Percentiles rank a stretch among this genome's conserved stretches.
phyloP scores from a whole-genome alignment of 2,888 invertebrate species.

The Cataglyphis livida region DNA sequence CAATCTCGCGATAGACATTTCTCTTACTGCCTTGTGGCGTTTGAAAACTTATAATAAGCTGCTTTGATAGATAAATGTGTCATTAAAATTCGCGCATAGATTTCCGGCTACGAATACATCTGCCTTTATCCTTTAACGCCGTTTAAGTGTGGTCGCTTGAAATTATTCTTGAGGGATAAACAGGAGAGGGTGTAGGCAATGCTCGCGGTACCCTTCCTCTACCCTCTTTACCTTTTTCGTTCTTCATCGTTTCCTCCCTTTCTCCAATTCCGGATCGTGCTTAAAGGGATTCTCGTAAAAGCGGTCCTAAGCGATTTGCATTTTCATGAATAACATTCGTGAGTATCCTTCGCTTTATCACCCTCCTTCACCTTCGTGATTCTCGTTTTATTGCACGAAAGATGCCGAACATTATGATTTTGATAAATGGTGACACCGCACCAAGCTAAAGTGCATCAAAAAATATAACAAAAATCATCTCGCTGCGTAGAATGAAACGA shows the following conservation, averaged over 20 bases:
- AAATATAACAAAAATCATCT: too few relatives aligned
- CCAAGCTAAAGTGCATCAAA: neutral
- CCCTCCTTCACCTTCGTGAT: conserved; percentile 14
- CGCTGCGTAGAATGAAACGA: neutral
- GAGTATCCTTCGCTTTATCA: conserved; percentile 26
- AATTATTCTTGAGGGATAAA: conserved; percentile 67
- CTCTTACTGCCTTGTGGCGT: neutral
- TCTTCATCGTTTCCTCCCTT: neutral
- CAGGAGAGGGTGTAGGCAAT: conserved; percentile 11
- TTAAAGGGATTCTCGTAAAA: conserved; percentile 41
- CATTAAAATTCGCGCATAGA: conserved; percentile 28
- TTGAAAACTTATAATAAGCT: conserved; percentile 51
- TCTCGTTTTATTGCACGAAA: conserved; percentile 30
- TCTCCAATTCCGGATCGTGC: neutral
- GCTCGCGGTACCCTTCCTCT: conserved; percentile 1
- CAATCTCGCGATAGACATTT: neutral
- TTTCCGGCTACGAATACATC: conserved; percentile 14
- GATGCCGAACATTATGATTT: neutral
- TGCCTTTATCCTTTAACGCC: conserved; percentile 57
- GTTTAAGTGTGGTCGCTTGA: conserved; percentile 59
- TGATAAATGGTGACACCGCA: neutral
- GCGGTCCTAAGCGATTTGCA: conserved; percentile 51
- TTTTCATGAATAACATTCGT: conserved; percentile 56
- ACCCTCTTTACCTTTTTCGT: conserved; percentile 6
- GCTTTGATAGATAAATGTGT: conserved; percentile 57